Conservation (phyloP, 2,797 vertebrate species). For the Nasua narica region DNA sequence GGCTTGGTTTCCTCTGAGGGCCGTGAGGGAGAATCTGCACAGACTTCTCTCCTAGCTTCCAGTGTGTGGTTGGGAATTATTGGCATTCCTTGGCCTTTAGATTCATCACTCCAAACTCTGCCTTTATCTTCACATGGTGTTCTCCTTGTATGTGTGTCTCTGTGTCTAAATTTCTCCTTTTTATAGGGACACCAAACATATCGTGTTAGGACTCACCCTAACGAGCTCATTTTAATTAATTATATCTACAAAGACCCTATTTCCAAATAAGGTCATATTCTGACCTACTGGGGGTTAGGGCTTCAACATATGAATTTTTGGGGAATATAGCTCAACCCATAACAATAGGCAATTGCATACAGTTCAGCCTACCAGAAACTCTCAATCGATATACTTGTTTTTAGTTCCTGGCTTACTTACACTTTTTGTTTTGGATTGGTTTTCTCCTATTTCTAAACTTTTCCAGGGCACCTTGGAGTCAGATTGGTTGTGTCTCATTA, state of each 20-base stretch:
- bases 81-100: not conserved
- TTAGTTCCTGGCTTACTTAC: not conserved
- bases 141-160: not conserved
- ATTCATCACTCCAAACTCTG: not conserved
- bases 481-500: not conserved
- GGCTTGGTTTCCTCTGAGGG: not conserved
- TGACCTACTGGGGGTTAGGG: not conserved
- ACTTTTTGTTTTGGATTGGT: not conserved
- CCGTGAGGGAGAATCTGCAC: not conserved
- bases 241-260: not conserved
- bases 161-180: not conserved
- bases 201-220: not conserved
- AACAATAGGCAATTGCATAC: not conserved
- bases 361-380: not conserved
- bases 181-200: not conserved
- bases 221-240: not conserved
- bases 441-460: not conserved
- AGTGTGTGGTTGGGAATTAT: not conserved
- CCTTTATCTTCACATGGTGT: not conserved
- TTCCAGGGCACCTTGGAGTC: not conserved
- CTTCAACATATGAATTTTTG: not conserved
- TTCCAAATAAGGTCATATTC: not conserved
- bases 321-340: not conserved
- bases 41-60: not conserved
- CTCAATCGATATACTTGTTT: not conserved